Evolutionary conservation across 2,888 invertebrate species (phyloP).

Genomic region (Notodonta ziczac): DNA sequence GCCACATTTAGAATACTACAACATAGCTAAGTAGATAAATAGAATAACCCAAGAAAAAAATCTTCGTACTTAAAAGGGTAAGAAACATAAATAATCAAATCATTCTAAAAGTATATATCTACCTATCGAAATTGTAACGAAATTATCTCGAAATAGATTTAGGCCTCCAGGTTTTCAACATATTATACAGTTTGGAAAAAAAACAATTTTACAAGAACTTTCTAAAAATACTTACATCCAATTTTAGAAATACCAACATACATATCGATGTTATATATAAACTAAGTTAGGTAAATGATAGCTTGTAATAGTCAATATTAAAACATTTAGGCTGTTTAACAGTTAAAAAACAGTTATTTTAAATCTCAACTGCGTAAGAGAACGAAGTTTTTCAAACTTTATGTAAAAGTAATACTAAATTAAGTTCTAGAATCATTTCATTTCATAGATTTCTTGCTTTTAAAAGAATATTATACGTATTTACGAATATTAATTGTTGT

Average conservation of each 20-base stretch:
- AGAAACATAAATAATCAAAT: constrained; percentile 68
- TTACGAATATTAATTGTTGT: constrained; percentile 60
- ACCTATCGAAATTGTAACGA: constrained; percentile 63
- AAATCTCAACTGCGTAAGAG: constrained; percentile 37
- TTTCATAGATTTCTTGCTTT: constrained; percentile 64
- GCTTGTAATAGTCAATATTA: constrained; percentile 78
- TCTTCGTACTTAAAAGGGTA: constrained; percentile 55
- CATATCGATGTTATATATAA: constrained; percentile 83
- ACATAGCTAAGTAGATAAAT: constrained; percentile 61
- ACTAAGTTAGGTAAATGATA: constrained; percentile 67
- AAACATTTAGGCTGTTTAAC: constrained; percentile 77
- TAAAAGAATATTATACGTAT: constrained; percentile 56
- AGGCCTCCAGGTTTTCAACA: constrained; percentile 51
- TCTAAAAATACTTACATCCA: constrained; percentile 55
- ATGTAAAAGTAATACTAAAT: constrained; percentile 16
- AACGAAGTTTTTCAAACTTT: constrained; percentile 34
- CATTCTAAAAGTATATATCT: constrained; percentile 58
- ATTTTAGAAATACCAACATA: constrained; percentile 81
- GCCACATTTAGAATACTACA: constrained; percentile 55
- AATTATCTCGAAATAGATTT: constrained; percentile 64
- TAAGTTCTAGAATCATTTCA: constrained; percentile 47
- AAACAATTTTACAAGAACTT: constrained; percentile 57
- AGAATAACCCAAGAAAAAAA: constrained; percentile 50
- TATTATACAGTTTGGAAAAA: constrained; percentile 55
- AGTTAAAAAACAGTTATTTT: constrained; percentile 59